Evolutionary conservation across 2,888 invertebrate genomes (phyloP).

Genomic region (Aspidiotus rigidus): DNA sequence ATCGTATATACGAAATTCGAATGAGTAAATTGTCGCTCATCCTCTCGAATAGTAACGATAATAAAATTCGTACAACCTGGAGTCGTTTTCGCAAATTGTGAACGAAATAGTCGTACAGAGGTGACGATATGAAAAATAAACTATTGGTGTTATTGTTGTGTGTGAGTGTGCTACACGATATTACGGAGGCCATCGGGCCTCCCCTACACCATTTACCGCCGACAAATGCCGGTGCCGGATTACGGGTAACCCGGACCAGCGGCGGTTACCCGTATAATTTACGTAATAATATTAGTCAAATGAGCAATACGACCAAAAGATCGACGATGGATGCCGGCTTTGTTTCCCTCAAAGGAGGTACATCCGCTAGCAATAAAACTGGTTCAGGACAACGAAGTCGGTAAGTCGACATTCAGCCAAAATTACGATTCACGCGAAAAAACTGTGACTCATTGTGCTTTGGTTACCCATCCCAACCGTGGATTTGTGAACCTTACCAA

Average conservation of each 20-base stretch:
- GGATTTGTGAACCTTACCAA: no score
- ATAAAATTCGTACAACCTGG: slow-evolving; percentile 12
- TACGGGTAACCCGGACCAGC: slow-evolving; percentile 27
- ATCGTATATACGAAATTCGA: background rate
- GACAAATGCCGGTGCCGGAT: slow-evolving; percentile 8
- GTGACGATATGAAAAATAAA: slow-evolving; percentile 31
- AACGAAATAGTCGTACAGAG: slow-evolving; percentile 24
- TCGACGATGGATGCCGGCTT: slow-evolving; percentile 4
- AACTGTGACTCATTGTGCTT: no score
- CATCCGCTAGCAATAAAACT: slow-evolving; percentile 2
- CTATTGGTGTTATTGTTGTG: slow-evolving; percentile 28
- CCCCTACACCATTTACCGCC: slow-evolving; percentile 16
- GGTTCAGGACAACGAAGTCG: slow-evolving; percentile 21
- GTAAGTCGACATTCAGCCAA: no score
- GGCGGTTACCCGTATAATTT: slow-evolving; percentile 29
- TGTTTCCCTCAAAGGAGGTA: slow-evolving; percentile 1
- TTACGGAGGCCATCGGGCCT: slow-evolving; percentile 16
- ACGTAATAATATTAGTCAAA: slow-evolving; percentile 12
- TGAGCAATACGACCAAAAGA: slow-evolving; percentile 14
- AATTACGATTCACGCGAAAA: no score
- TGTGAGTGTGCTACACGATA: slow-evolving; percentile 28
- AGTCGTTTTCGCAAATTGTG: slow-evolving; percentile 17
- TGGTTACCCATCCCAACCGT: no score
- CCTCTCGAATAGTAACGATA: no score
- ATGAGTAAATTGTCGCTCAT: no score